Base-by-base conservation (phyloP, 1,140 invertebrate species). In the Nasonia longicornis region DNA sequence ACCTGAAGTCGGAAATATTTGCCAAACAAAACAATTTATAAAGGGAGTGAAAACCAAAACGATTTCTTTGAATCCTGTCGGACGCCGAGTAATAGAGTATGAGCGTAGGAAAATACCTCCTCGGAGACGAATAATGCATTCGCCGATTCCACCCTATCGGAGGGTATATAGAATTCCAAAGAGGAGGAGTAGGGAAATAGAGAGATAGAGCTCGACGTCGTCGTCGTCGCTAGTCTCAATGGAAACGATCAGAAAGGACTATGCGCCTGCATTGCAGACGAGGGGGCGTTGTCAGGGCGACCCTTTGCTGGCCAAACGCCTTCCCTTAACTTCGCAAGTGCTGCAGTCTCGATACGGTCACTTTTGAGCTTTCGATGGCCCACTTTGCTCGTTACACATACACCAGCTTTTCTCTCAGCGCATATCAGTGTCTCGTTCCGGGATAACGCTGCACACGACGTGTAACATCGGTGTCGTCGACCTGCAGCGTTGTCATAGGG, bases 271-370 rank as follows among this genome's bases (percentile, higher is more conserved):
- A 90, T 87, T 89, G 88, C 89, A 89, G 89, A 88, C 87, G 88
- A 89, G 87, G 88, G 88, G 88, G 88, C 88, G 89, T 90, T 89
- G 89, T 90, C 89, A 90, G 89, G 89, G 86, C 87, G 88, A 89
- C 88, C 88, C 88, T 88, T 26, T 29, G 8, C 64, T 29, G 64
- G 22, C 7, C 64, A 58, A 58, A 58, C 20, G 64, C 26, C 29
- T 67, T 29, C 8, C 26, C 8, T 31, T 16, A 20, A 26, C n/a
- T 26, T 63, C 58, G 58, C n/a, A 20, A 66, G 8, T 26, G 20
- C 7, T 26, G 20, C 7, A 66, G 63, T 26, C 3, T 67, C 64
- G 26, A 67, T 67, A 31, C 26, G 10, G 29, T 14, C 52, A 20
- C 16, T 7, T 42, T 42, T 42, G 38, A 8, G 58, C 58, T 20